Base-by-base conservation (phyloP, 2,113 vertebrate species). In the Scopus umbretta region DNA sequence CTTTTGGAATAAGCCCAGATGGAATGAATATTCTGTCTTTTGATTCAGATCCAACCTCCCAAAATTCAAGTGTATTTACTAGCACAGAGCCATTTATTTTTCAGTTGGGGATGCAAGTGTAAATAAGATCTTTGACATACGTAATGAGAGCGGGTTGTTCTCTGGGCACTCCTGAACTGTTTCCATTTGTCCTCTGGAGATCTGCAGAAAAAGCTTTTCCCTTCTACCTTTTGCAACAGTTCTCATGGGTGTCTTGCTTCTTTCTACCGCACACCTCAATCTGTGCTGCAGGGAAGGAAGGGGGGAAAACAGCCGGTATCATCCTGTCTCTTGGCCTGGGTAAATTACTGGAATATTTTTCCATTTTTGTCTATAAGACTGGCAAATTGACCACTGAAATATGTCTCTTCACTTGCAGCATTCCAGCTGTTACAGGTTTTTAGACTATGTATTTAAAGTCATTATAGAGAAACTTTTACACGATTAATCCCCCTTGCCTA, bases 231-330 rank as follows among this genome's bases (percentile, higher is more conserved):
- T 92, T 79, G 43, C 52, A 87, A 3, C 19, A 32, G 23, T 82
- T 91, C 52, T 82, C 4, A 2, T 30, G 40, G 16, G 49, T 86
- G 55, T 47, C 43, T 86, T 84, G 42, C n/a, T 87, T 65, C 26
- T 73, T 94, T 91, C 56, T 78, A 19, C 26, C 22, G 20, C 1
- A 0, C 4, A 1, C 36, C 32, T 86, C 45, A 61, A 2, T 66
- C 25, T 27, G 74, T 92, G 36, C 62, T 91, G 55, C 47, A 71
- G 34, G 47, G 76, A 38, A 71, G 18, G 43, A 78, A 4, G 18
- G 7, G 5, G 3, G 2, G 1, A 22, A 25, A 61, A 50, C 0
- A 2, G 32, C 38, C 2, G 2, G 8, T 67, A 27, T 50, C 9
- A 4, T 55, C 55, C 72, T 50, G 16, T 84, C 30, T 89, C 70